Percentiles rank a stretch among this genome's conserved stretches.
These are phyloP conservation scores for Euleptes europaea DNA, from an alignment of 2,113 vertebrate species.

Conservation along the genomic window DNA sequence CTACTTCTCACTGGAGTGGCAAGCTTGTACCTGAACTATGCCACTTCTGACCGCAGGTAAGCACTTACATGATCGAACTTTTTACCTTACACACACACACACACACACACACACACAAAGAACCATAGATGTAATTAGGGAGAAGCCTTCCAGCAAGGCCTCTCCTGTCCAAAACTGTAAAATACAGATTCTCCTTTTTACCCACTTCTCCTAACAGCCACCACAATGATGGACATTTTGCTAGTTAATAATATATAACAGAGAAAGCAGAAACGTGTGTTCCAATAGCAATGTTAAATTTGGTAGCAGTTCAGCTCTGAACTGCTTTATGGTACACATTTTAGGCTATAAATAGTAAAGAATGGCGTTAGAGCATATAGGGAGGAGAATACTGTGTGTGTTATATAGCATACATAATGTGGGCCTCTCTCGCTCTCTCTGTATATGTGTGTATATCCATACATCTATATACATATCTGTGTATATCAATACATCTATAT, in stretches of 20 bases:
- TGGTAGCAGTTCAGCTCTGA: slow-evolving; percentile 28
- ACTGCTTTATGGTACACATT: slow-evolving; percentile 50
- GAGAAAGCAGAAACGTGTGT: background rate
- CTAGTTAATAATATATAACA: background rate
- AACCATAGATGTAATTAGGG: background rate
- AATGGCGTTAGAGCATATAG: background rate
- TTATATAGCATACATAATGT: background rate
- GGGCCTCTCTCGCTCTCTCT: no score
- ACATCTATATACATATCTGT: no score
- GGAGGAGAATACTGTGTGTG: background rate
- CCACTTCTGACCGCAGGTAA: background rate
- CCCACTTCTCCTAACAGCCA: background rate
- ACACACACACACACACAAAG: background rate
- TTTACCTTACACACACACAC: background rate
- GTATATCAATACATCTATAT: no score
- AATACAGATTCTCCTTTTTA: background rate
- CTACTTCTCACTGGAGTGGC: background rate
- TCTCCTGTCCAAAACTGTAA: background rate
- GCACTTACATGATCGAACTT: background rate
- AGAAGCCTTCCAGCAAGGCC: background rate
- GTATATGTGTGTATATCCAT: no score
- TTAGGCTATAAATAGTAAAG: slow-evolving; percentile 39
- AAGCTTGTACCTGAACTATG: background rate
- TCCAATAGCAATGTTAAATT: slow-evolving; percentile 43
- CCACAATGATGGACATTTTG: background rate